phyloP scores from a whole-genome alignment of 2,113 vertebrate genomes.

The Pteruthius melanotis region DNA sequence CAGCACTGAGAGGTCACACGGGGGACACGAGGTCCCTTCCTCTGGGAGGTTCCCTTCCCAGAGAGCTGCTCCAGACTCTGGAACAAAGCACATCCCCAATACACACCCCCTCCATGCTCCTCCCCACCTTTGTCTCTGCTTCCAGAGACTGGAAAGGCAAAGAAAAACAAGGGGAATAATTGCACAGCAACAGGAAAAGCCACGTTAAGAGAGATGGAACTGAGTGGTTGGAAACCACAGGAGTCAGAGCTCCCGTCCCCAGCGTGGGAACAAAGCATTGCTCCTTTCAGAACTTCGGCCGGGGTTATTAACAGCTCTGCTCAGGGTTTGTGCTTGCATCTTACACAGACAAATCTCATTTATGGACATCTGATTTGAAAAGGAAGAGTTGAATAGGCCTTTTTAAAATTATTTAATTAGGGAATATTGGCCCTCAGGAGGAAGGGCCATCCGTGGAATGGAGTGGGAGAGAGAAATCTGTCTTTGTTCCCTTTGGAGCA shows the following conservation, averaged over 20 bases:
- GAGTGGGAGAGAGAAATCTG: not conserved
- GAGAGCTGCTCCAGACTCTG: not conserved
- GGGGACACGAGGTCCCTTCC: not conserved
- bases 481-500: not conserved
- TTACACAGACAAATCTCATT: not conserved
- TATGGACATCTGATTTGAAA: not conserved
- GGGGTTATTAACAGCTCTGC: not conserved
- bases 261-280: not conserved
- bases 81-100: not conserved
- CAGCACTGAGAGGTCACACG: not conserved
- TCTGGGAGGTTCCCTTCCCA: not conserved
- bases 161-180: not conserved
- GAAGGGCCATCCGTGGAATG: constrained; percentile 3
- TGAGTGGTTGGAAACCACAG: not conserved
- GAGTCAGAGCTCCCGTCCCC: not conserved
- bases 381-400: not conserved
- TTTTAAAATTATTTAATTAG: not conserved
- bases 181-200: not conserved
- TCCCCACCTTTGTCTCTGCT: not conserved
- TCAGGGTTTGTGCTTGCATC: not conserved
- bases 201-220: not conserved
- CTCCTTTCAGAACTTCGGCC: not conserved
- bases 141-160: not conserved
- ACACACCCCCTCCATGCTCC: not conserved
- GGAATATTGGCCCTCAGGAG: not conserved